These are phyloP conservation scores for Petrolisthes manimaculis DNA, from an alignment of 2,888 invertebrate species.

Conservation along the genomic window DNA sequence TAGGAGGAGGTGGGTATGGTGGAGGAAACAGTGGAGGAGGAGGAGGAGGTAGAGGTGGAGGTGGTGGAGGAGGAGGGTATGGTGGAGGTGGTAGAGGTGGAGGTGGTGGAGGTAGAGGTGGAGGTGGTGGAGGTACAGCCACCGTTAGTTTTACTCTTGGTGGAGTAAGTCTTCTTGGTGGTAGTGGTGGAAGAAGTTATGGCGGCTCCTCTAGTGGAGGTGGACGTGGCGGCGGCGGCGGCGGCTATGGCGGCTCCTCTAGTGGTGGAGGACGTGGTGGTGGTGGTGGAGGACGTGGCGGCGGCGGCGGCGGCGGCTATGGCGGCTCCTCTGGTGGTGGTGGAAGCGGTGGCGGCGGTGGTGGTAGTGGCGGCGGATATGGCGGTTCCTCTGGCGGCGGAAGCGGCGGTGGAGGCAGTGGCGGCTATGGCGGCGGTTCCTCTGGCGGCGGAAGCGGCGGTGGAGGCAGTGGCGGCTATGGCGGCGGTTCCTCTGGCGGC, in stretches of 20 bases:
- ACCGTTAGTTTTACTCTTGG: not conserved
- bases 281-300: not conserved
- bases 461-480: too few species aligned
- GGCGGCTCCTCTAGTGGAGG: not conserved
- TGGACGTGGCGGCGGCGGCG: not conserved
- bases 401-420: not conserved
- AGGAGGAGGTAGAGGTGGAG: not conserved
- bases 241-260: not conserved
- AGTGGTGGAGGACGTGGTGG: not conserved
- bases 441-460: not conserved
- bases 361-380: not conserved
- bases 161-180: not conserved
- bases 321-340: not conserved
- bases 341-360: not conserved
- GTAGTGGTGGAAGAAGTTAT: not conserved
- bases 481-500: not conserved
- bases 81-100: constrained; percentile 1
- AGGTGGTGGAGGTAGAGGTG: constrained; percentile 6
- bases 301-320: not conserved
- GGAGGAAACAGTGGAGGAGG: not conserved
- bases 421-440: not conserved
- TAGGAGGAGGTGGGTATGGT: not conserved
- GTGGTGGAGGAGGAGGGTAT: not conserved
- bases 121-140: not conserved
- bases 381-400: not conserved